Conservation (phyloP, 2,888 invertebrate species). For the Zaprionus bogoriensis region DNA sequence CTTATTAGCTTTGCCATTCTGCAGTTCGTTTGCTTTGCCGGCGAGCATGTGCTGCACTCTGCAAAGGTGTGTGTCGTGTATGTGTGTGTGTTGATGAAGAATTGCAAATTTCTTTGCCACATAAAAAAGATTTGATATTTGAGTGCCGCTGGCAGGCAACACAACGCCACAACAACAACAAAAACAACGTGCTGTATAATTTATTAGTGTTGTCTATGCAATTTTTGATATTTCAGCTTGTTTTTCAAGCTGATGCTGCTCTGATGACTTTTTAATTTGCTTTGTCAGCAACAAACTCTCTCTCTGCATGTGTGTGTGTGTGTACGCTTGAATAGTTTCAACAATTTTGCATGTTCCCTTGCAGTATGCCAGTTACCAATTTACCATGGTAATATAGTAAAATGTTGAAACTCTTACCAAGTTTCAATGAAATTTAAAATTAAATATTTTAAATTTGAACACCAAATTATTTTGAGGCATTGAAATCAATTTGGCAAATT, state of each 20-base stretch:
- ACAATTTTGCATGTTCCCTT: conserved; percentile 2
- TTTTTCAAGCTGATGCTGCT: conserved; percentile 3
- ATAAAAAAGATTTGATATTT: conserved; percentile 15
- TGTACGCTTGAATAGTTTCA: conserved; percentile 11
- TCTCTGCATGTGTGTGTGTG: not conserved
- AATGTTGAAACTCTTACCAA: too few relatives aligned
- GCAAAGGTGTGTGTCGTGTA: conserved; percentile 10
- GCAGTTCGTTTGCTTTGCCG: conserved; percentile 9
- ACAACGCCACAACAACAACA: conserved; percentile 1
- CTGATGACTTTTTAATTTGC: conserved; percentile 37
- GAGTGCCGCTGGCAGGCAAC: conserved; percentile 23
- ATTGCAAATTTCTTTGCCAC: conserved; percentile 28
- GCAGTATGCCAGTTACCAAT: too few relatives aligned
- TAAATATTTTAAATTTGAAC: not conserved
- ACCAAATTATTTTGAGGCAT: not conserved
- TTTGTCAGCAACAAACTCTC: conserved; percentile 30
- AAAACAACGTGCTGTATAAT: conserved; percentile 23
- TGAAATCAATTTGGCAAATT: not conserved
- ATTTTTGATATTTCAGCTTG: conserved; percentile 6
- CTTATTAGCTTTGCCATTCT: conserved; percentile 64
- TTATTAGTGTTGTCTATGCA: conserved; percentile 42
- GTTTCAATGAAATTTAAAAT: not conserved
- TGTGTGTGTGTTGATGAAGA: conserved; percentile 14
- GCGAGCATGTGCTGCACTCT: conserved; percentile 18
- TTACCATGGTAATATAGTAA: too few relatives aligned